Conservation (phyloP, 2,797 vertebrate genomes). For the Oophaga sylvatica region DNA sequence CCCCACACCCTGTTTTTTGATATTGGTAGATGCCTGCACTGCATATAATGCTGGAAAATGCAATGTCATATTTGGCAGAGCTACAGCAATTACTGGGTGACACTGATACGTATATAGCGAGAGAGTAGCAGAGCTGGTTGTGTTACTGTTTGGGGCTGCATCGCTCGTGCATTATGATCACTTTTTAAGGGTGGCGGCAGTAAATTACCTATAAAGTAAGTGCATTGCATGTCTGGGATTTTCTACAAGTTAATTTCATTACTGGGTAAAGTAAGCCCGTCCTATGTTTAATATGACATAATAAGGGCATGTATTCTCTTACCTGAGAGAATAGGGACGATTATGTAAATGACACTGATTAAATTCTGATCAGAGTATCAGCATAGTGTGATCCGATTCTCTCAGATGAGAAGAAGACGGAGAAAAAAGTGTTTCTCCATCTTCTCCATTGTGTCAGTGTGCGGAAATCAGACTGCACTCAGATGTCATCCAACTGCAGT, state of each 20-base stretch:
- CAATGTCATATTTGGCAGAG: slow-evolving; percentile 25
- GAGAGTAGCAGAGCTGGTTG: not conserved
- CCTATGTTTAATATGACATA: not conserved
- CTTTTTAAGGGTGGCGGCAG: not conserved
- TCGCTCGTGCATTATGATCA: not conserved
- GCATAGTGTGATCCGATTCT: no score
- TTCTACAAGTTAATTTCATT: not conserved
- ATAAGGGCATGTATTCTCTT: not conserved
- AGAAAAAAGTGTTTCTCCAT: no score
- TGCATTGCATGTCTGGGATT: not conserved
- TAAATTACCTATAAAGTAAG: no score
- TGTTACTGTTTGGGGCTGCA: not conserved
- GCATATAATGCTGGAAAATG: slow-evolving; percentile 11
- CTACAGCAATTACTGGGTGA: not conserved
- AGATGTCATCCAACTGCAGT: no score
- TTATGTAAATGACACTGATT: no score
- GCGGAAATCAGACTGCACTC: no score
- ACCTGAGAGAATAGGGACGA: no score
- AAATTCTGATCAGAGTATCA: no score
- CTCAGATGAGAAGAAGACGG: no score
- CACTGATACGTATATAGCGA: not conserved
- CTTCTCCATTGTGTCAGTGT: no score
- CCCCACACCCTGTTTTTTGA: slow-evolving; percentile 1
- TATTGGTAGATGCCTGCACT: not conserved
- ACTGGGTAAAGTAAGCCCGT: not conserved